Percentiles rank a stretch among this genome's conserved stretches.
These are phyloP conservation scores for Zosterops japonicus DNA, from an alignment of 2,113 vertebrate genomes.

Conservation along the genomic window DNA sequence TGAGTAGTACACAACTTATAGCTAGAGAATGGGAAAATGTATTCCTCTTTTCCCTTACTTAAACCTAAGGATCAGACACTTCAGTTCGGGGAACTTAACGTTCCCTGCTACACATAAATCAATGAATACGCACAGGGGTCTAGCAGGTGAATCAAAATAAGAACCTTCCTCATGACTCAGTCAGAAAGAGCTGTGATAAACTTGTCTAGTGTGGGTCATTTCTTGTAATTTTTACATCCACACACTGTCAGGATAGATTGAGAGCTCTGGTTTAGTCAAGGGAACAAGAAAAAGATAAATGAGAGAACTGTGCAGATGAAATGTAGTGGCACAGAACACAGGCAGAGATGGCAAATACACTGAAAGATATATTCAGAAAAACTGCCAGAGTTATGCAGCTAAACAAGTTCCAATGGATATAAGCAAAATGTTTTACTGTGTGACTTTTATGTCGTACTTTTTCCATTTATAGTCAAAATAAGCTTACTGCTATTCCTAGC, in stretches of 20 bases:
- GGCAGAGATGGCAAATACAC: neutral
- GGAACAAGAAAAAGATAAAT: constrained; percentile 27
- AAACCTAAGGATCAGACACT: neutral
- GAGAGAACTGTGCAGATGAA: neutral
- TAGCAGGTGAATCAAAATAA: constrained; percentile 36
- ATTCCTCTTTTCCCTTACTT: neutral
- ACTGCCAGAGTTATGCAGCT: neutral
- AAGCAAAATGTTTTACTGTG: constrained; percentile 37
- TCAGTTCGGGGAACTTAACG: neutral
- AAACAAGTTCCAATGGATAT: constrained; percentile 25
- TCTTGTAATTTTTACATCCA: constrained; percentile 38
- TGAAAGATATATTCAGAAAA: neutral
- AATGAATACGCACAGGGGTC: constrained; percentile 6
- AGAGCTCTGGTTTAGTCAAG: neutral
- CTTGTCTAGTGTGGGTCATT: constrained; percentile 24
- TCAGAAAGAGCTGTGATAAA: constrained; percentile 38
- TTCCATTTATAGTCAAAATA: constrained; percentile 45
- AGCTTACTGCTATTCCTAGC: constrained; percentile 13
- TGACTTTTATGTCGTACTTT: neutral
- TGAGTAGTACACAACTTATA: neutral
- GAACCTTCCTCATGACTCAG: constrained; percentile 14
- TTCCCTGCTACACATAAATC: constrained; percentile 11
- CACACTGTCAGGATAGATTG: constrained; percentile 7
- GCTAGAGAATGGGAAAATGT: neutral
- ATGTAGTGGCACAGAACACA: neutral